Conservation (phyloP, 2,113 vertebrate genomes). For the Mobula hypostoma region DNA sequence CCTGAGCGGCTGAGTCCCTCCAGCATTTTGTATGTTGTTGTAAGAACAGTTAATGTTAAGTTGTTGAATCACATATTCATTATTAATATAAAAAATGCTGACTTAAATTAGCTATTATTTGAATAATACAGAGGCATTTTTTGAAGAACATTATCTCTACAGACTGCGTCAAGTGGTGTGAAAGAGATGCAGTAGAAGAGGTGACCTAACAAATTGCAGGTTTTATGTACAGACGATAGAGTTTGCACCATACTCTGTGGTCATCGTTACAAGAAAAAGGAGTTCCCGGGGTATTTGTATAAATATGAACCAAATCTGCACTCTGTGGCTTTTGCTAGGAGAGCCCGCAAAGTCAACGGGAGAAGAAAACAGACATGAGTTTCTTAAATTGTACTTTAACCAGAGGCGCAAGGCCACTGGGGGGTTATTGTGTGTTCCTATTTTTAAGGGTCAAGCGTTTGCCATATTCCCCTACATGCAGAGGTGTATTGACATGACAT, state of each 20-base stretch:
- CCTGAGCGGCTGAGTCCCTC: too few relatives aligned
- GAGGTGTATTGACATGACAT: too few relatives aligned
- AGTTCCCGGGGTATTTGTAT: background rate
- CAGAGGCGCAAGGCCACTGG: background rate
- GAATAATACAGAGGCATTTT: background rate
- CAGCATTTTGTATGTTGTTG: background rate
- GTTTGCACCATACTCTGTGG: background rate
- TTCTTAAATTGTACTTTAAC: background rate
- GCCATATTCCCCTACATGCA: too few relatives aligned
- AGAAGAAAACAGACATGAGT: background rate
- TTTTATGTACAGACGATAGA: background rate
- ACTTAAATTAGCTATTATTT: conserved; percentile 1
- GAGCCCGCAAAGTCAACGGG: background rate
- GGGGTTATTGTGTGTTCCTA: background rate
- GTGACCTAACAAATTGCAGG: background rate
- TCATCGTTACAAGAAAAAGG: too few relatives aligned
- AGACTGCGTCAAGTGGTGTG: background rate
- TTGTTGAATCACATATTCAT: background rate
- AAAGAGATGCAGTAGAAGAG: background rate
- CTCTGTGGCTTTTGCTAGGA: too few relatives aligned
- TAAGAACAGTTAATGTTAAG: background rate
- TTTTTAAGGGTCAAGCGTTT: too few relatives aligned
- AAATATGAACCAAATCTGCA: background rate
- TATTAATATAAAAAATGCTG: background rate
- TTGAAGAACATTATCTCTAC: background rate